Evolutionary conservation across 1,140 invertebrate species (phyloP).

Genomic region (Streblospio benedicti): DNA sequence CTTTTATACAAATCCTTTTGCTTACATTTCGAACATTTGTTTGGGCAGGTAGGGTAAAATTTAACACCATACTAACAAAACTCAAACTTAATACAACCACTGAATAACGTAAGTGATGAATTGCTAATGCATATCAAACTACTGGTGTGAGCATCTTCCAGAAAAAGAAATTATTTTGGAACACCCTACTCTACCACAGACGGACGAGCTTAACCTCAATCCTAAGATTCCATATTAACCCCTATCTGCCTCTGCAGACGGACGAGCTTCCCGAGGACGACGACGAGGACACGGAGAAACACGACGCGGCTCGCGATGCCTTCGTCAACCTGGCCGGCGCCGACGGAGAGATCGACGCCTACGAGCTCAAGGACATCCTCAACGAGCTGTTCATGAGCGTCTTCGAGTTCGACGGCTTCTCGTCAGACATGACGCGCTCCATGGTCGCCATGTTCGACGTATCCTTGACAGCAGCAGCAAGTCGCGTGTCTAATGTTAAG

Average conservation of each 20-base stretch:
- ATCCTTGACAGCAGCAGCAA: constrained; percentile 36
- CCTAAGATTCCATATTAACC: no score
- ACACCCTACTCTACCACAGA: no score
- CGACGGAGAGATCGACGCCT: constrained; percentile 22
- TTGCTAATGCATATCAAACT: no score
- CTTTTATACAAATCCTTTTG: no score
- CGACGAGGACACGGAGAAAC: constrained; percentile 8
- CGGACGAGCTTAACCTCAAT: no score
- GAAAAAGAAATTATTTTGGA: no score
- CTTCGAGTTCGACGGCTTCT: constrained; percentile 73
- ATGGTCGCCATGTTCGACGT: constrained; percentile 95
- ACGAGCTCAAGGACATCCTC: constrained; percentile 20
- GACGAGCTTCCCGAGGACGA: constrained; percentile 1
- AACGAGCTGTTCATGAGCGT: constrained; percentile 32
- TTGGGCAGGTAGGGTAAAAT: background rate
- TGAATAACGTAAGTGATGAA: no score
- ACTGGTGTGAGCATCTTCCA: no score
- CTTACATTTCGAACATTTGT: no score
- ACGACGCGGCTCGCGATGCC: constrained; percentile 2
- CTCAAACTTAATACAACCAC: no score
- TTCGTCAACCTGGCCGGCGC: constrained; percentile 20
- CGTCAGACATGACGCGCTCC: constrained; percentile 81
- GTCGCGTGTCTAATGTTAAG: no score
- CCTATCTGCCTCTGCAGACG: background rate
- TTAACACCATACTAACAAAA: no score